Base-by-base conservation (phyloP, 2,113 vertebrate genomes). In the Engraulis encrasicolus region DNA sequence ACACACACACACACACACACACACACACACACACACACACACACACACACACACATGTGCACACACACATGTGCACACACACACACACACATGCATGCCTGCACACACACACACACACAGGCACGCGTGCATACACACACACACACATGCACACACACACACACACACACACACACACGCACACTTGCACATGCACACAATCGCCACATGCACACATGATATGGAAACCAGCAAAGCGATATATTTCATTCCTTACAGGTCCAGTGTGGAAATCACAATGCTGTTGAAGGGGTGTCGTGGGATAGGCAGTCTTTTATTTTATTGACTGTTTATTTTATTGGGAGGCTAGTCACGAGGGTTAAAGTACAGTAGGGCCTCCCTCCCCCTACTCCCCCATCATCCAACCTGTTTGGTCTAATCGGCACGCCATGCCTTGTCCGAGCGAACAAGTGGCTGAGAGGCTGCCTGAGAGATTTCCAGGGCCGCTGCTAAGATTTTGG, bases 271-370 rank as follows among this genome's bases (percentile, higher is more conserved):
- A 93, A 92, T 88, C 91, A 87, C 93, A 91, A 95, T 91, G 91
- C 92, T 89, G 91, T 91, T 92, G 91, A 92, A 95, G 91, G 85
- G 86, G 87, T 92, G 89, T 92, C 91, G 90, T 80, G 92, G 92
- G 93, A 91, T 23, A 87, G 80, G 81, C 81, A 11, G 86, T 66
- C 81, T 88, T 83, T 88, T 92, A 89, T 92, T 95, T 95, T 94
- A 94, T 92, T 91, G 90, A 89, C 93, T 94, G 93, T 94, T 94
- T 94, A 93, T 93, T 93, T 94, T 92, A 93, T 91, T 92, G 92
- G 89, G 91, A 81, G 88, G 90, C 85, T 81, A 89, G 92, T 84
- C 91, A 92, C 93, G 91, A 94, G 93, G 93, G 40, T 9, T 45
- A 45, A 3, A 45, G 40, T 45, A 45, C 40, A 45, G 40, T 45